Percentiles rank a stretch among this genome's conserved stretches.
These are phyloP conservation scores for Thunnus albacares DNA, from an alignment of 2,797 vertebrate species.

Conservation along the genomic window DNA sequence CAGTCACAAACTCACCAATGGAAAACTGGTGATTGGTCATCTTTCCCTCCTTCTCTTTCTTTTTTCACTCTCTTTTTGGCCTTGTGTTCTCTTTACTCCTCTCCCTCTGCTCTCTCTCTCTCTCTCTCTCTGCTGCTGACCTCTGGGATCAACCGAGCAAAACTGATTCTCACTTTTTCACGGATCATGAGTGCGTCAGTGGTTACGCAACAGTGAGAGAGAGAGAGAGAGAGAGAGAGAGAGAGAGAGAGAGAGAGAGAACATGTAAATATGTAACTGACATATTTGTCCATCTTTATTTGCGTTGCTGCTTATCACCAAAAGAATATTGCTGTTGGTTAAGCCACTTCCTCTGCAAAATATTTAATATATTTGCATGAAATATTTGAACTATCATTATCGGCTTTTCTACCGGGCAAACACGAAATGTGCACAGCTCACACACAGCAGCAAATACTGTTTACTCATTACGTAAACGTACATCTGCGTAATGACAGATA, in stretches of 20 bases:
- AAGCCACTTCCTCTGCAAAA: slow-evolving; percentile 27
- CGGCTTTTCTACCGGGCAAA: slow-evolving; percentile 26
- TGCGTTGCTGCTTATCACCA: slow-evolving; percentile 44
- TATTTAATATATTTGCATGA: slow-evolving; percentile 36
- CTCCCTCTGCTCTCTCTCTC: slow-evolving; percentile 54
- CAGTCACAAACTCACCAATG: slow-evolving; percentile 47
- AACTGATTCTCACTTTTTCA: slow-evolving; percentile 84
- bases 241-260: slow-evolving; percentile 22
- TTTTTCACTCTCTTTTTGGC: slow-evolving; percentile 43
- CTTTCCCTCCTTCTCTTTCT: slow-evolving; percentile 20
- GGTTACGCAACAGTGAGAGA: slow-evolving; percentile 73
- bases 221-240: slow-evolving; percentile 18
- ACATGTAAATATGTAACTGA: slow-evolving; percentile 62
- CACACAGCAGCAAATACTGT: slow-evolving; percentile 1
- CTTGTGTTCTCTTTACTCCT: slow-evolving; percentile 42
- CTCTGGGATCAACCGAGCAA: slow-evolving; percentile 85
- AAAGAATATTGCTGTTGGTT: slow-evolving; percentile 37
- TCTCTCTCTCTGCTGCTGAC: slow-evolving; percentile 70
- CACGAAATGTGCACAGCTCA: slow-evolving; percentile 11
- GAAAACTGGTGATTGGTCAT: slow-evolving; percentile 6
- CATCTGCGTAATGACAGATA: slow-evolving; percentile 2
- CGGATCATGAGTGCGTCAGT: slow-evolving; percentile 84
- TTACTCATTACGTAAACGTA: slow-evolving; percentile 3
- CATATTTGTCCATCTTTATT: slow-evolving; percentile 70
- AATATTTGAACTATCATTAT: slow-evolving; percentile 29